Conservation (phyloP, 1,140 invertebrate species). For the Sinonovacula constricta region DNA sequence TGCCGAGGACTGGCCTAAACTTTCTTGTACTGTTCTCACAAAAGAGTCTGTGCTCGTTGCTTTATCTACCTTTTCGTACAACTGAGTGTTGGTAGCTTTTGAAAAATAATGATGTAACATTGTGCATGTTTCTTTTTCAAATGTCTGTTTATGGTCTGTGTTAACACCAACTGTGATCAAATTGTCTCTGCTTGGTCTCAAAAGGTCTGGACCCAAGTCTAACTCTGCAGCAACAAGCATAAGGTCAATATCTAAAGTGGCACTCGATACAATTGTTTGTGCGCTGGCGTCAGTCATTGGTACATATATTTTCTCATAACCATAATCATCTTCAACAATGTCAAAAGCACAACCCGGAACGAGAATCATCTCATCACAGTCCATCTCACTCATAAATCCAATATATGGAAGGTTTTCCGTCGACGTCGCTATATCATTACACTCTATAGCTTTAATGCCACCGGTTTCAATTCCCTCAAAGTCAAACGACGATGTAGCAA, state of each 20-base stretch:
- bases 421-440: slow-evolving; percentile 69
- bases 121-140: slow-evolving; percentile 72
- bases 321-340: slow-evolving; percentile 55
- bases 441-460: slow-evolving; percentile 47
- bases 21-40: slow-evolving; percentile 39
- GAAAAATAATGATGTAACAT: slow-evolving; percentile 66
- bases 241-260: slow-evolving; percentile 26
- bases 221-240: not conserved
- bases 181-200: slow-evolving; percentile 32
- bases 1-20: slow-evolving; percentile 42
- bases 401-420: slow-evolving; percentile 75
- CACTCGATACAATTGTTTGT: slow-evolving; percentile 60
- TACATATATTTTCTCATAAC: slow-evolving; percentile 36
- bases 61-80: slow-evolving; percentile 69
- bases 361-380: slow-evolving; percentile 72
- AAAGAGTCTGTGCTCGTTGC: slow-evolving; percentile 63
- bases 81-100: slow-evolving; percentile 72
- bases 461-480: slow-evolving; percentile 48
- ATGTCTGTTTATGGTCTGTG: slow-evolving; percentile 67
- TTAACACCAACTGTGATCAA: slow-evolving; percentile 67
- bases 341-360: slow-evolving; percentile 70
- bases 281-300: slow-evolving; percentile 61
- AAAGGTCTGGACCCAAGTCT: slow-evolving; percentile 1
- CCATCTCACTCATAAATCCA: slow-evolving; percentile 73
- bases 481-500: slow-evolving; percentile 63